These are phyloP conservation scores for Drosophila mayaguana DNA, from an alignment of 2,888 invertebrate species.

Conservation along the genomic window DNA sequence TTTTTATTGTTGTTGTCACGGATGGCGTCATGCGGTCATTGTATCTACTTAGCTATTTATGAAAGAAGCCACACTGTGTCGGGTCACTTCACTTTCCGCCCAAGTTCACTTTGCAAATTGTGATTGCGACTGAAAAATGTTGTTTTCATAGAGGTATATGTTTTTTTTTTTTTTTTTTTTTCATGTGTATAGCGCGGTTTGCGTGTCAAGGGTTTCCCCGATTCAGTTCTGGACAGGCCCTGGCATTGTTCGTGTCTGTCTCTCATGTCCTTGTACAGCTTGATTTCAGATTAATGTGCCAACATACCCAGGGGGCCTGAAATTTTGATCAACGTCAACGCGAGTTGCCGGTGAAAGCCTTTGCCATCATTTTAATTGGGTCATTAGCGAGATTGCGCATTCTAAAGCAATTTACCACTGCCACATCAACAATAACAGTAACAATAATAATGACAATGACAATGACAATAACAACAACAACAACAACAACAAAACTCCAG, in stretches of 20 bases:
- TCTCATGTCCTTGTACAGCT: constrained; percentile 62
- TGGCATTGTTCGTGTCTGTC: constrained; percentile 40
- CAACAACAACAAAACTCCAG: no score
- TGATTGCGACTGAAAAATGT: constrained; percentile 16
- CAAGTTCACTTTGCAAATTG: constrained; percentile 38
- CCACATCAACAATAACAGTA: not conserved
- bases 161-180: no score
- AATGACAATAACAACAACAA: not conserved
- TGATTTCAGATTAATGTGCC: constrained; percentile 44
- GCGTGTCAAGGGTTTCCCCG: constrained; percentile 46
- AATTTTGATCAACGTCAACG: constrained; percentile 7
- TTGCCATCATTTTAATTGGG: constrained; percentile 71
- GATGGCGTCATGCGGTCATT: constrained; percentile 62
- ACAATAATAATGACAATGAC: not conserved
- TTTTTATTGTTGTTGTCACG: not conserved
- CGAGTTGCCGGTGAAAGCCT: constrained; percentile 53
- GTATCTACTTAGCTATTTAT: constrained; percentile 73
- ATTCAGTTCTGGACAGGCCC: constrained; percentile 25
- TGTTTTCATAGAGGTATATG: constrained; percentile 8
- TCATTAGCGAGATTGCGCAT: constrained; percentile 72
- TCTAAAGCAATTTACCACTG: constrained; percentile 43
- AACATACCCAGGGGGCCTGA: constrained; percentile 14
- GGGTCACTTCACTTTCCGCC: constrained; percentile 26
- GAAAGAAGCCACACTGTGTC: constrained; percentile 45
- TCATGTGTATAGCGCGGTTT: constrained; percentile 7